Evolutionary conservation across 2,888 invertebrate genomes (phyloP).

Genomic region (Tetramorium bicarinatum): DNA sequence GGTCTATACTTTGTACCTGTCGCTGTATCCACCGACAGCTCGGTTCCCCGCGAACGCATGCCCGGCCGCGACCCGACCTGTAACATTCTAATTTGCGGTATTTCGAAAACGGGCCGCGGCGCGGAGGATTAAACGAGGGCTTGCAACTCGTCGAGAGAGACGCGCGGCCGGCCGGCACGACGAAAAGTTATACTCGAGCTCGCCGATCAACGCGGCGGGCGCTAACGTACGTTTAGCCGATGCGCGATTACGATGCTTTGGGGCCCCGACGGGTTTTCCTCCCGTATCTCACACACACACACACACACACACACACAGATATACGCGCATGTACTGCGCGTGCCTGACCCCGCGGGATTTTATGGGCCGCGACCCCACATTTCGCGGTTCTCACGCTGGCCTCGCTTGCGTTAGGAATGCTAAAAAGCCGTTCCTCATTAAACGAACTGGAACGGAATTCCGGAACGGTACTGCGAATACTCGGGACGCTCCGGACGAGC

Average conservation of each 20-base stretch:
- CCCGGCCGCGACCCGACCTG: slow-evolving; percentile 44
- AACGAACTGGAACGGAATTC: slow-evolving; percentile 78
- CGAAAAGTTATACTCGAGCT: slow-evolving; percentile 60
- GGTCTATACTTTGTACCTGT: slow-evolving; percentile 52
- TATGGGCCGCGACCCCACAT: slow-evolving; percentile 73
- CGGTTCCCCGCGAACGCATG: slow-evolving; percentile 21
- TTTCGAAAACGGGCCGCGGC: slow-evolving; percentile 48
- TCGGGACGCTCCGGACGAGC: slow-evolving; percentile 58
- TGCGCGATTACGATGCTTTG: slow-evolving; percentile 80
- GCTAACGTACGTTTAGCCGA: slow-evolving; percentile 79
- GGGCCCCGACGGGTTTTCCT: slow-evolving; percentile 69
- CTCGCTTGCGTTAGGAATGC: slow-evolving; percentile 69
- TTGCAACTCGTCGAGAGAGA: no score
- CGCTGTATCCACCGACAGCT: slow-evolving; percentile 50
- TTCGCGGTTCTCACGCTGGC: slow-evolving; percentile 77
- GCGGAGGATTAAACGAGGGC: slow-evolving; percentile 18
- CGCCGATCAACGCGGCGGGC: slow-evolving; percentile 79
- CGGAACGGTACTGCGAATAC: slow-evolving; percentile 75
- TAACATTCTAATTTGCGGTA: slow-evolving; percentile 51
- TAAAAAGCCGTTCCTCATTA: slow-evolving; percentile 77
- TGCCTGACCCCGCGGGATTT: slow-evolving; percentile 69
- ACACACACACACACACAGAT: no score
- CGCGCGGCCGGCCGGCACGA: background rate
- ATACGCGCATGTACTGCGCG: slow-evolving; percentile 31
- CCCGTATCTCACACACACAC: slow-evolving; percentile 39